Percentiles rank a stretch among this genome's conserved stretches.
These are phyloP conservation scores for Desmophyllum pertusum DNA, from an alignment of 92 coral and sea anemone species.

Conservation along the genomic window DNA sequence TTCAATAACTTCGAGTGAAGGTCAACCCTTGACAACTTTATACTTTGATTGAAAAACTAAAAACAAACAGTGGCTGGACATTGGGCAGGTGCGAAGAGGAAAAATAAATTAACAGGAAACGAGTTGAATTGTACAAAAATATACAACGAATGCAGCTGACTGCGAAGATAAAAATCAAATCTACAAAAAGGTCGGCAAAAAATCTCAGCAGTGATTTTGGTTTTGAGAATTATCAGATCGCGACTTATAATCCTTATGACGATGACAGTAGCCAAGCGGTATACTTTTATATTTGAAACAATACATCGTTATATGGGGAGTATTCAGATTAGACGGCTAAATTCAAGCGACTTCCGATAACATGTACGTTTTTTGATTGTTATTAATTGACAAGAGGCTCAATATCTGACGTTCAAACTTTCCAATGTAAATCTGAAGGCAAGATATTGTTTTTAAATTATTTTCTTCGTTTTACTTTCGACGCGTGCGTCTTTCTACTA, in stretches of 20 bases:
- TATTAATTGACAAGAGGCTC: conserved; percentile 29
- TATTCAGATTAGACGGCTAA: not conserved
- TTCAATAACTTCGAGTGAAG: not conserved
- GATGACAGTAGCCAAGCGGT: not conserved
- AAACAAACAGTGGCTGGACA: not conserved
- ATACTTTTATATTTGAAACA: conserved; percentile 4
- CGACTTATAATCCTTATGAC: not conserved
- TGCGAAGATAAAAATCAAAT: conserved; percentile 5
- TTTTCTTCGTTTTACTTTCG: not conserved
- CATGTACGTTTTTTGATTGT: conserved; percentile 27
- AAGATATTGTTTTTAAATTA: not conserved
- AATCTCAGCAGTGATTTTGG: not conserved
- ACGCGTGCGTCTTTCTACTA: not conserved
- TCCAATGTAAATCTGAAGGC: conserved; percentile 24
- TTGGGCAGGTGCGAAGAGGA: conserved; percentile 20
- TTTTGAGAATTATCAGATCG: not conserved
- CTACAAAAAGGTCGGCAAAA: not conserved
- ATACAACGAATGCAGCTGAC: conserved; percentile 6
- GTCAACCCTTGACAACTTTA: not conserved
- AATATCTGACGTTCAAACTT: conserved; percentile 12
- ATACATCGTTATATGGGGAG: not conserved
- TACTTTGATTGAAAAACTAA: not conserved
- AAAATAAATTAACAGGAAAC: conserved; percentile 18
- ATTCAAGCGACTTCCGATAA: conserved; percentile 1
- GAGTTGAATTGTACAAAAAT: not conserved